phyloP scores from a whole-genome alignment of 2,888 invertebrate species.

The Argyresthia goedartella region DNA sequence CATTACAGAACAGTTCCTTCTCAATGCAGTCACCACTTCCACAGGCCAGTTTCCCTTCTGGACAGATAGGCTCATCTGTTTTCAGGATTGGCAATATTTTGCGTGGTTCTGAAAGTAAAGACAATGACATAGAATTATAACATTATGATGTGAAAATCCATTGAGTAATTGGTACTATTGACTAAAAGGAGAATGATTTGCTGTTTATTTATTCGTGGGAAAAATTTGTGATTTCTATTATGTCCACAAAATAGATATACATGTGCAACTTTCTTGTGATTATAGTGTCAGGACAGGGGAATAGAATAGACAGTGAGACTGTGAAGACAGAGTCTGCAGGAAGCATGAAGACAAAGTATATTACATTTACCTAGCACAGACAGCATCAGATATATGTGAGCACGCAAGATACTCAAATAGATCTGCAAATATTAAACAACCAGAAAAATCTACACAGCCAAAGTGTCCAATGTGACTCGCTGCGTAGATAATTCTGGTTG shows the following conservation, averaged over 20 bases:
- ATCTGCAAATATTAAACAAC: too few species aligned
- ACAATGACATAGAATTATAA: neutral
- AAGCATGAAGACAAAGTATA: neutral
- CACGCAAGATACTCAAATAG: too few species aligned
- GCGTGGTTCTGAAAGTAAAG: constrained; percentile 81
- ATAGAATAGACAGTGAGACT: neutral
- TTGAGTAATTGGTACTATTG: too few species aligned
- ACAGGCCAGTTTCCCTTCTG: constrained; percentile 90
- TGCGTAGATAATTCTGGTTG: too few species aligned
- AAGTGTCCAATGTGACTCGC: too few species aligned
- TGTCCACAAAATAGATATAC: too few species aligned
- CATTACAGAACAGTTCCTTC: constrained; percentile 93
- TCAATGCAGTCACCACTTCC: constrained; percentile 94
- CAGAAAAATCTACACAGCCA: too few species aligned
- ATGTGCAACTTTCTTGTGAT: neutral
- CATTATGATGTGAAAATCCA: neutral
- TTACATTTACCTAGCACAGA: neutral
- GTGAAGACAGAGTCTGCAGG: neutral
- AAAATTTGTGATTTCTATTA: too few species aligned
- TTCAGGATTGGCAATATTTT: constrained; percentile 90
- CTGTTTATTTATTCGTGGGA: too few species aligned
- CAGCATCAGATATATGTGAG: too few species aligned
- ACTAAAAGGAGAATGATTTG: too few species aligned
- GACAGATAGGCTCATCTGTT: constrained; percentile 93
- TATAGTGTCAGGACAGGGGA: neutral